These are phyloP conservation scores for Drosophila macrothrix DNA, from an alignment of 2,888 invertebrate genomes.

Conservation along the genomic window DNA sequence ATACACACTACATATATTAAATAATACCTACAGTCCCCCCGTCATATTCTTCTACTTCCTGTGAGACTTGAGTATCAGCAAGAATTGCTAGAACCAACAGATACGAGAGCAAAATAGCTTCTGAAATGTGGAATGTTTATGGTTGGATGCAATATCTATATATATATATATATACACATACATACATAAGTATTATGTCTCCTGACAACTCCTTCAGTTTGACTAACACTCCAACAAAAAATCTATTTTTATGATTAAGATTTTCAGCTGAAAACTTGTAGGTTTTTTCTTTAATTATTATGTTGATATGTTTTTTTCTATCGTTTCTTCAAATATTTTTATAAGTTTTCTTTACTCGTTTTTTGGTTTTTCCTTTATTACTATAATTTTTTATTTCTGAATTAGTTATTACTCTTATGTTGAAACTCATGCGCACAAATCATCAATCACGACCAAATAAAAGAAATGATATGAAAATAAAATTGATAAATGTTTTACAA, in stretches of 20 bases:
- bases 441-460: conserved; percentile 57
- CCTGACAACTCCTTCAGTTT: conserved; percentile 28
- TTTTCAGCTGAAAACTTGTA: conserved; percentile 80
- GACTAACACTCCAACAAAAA: conserved; percentile 63
- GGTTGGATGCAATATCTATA: conserved; percentile 20
- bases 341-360: conserved; percentile 3
- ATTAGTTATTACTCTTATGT: conserved; percentile 43
- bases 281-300: conserved; percentile 51
- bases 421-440: conserved; percentile 82
- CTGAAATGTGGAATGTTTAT: conserved; percentile 46
- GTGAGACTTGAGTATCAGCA: conserved; percentile 43
- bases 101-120: conserved; percentile 33
- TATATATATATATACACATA: neutral
- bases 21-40: conserved; percentile 19
- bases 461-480: conserved; percentile 28
- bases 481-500: conserved; percentile 49
- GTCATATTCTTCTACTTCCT: conserved; percentile 1
- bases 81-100: conserved; percentile 31
- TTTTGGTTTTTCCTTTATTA: conserved; percentile 10
- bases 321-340: conserved; percentile 27
- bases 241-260: conserved; percentile 78
- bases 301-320: conserved; percentile 28
- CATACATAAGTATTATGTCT: conserved; percentile 28
- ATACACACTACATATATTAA: conserved; percentile 9
- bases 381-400: conserved; percentile 15